Evolutionary conservation across 2,888 invertebrate species (phyloP).

Genomic region (Scaptomyza polygonia): DNA sequence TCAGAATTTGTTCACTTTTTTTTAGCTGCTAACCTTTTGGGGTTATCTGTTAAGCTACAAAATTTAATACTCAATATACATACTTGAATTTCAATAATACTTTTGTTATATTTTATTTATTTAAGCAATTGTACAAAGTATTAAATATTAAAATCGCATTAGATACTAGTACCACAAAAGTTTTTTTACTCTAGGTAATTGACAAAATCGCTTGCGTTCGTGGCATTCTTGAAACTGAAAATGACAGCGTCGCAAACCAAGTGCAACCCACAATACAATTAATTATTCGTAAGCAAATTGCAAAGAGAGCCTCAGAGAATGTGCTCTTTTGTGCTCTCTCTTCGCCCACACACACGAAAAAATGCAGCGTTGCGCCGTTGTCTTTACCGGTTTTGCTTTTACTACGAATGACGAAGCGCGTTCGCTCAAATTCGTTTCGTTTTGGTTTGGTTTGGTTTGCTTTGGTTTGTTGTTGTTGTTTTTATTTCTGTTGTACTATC

Average conservation of each 20-base stretch:
- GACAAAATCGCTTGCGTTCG: constrained; percentile 39
- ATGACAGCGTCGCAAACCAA: constrained; percentile 20
- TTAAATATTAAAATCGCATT: not conserved
- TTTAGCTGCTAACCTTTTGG: constrained; percentile 24
- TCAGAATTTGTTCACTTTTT: constrained; percentile 25
- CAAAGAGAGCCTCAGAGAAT: constrained; percentile 7
- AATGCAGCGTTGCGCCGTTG: constrained; percentile 50
- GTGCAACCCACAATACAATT: constrained; percentile 30
- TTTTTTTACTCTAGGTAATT: constrained; percentile 1
- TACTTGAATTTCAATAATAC: not conserved
- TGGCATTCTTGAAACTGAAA: constrained; percentile 47
- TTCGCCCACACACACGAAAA: constrained; percentile 50
- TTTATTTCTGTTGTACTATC: constrained; percentile 21
- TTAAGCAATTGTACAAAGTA: not conserved
- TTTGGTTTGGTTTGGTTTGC: not conserved
- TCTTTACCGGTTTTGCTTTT: constrained; percentile 51
- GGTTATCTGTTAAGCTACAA: constrained; percentile 28
- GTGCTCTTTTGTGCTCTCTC: constrained; percentile 15
- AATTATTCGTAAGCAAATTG: constrained; percentile 4
- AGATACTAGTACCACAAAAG: not conserved
- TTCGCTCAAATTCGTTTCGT: constrained; percentile 25
- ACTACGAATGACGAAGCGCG: constrained; percentile 49
- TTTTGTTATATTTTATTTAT: not conserved
- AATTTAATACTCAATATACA: not conserved
- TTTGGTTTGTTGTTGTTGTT: not conserved